phyloP scores from a whole-genome alignment of 2,888 invertebrate species.

The Thereva unica region DNA sequence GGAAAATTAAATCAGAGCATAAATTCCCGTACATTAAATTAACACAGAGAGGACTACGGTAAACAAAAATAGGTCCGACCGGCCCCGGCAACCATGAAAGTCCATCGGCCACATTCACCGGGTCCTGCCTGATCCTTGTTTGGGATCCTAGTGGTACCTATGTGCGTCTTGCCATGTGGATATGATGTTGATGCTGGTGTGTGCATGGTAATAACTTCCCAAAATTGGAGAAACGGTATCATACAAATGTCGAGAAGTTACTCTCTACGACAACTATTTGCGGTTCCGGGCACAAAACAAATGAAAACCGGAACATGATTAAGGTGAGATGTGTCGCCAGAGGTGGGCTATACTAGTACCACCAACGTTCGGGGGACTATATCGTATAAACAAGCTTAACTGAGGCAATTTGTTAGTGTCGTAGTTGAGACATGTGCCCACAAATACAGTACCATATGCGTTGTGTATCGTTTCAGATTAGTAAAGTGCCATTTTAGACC shows the following conservation, averaged over 20 bases:
- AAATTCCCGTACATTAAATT: slow-evolving; percentile 32
- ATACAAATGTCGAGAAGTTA: slow-evolving; percentile 20
- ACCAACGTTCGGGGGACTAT: slow-evolving; percentile 18
- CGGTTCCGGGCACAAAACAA: slow-evolving; percentile 19
- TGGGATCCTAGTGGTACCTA: too few species aligned
- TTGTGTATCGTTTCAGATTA: too few species aligned
- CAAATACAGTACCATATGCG: slow-evolving; percentile 26
- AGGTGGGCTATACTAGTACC: slow-evolving; percentile 1
- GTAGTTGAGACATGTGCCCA: slow-evolving; percentile 20
- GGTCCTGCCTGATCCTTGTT: too few species aligned
- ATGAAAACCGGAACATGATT: slow-evolving; percentile 32
- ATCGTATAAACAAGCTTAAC: neutral
- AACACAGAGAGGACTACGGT: slow-evolving; percentile 7
- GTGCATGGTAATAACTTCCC: slow-evolving; percentile 27
- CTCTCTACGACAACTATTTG: slow-evolving; percentile 22
- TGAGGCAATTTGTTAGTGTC: slow-evolving; percentile 19
- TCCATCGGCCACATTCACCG: too few species aligned
- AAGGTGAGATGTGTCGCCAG: slow-evolving; percentile 23
- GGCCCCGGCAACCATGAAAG: too few species aligned
- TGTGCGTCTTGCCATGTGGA: too few species aligned
- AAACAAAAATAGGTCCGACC: slow-evolving; percentile 17
- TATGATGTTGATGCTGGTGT: neutral
- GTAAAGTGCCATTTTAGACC: too few species aligned
- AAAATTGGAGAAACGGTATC: slow-evolving; percentile 31
- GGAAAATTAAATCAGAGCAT: slow-evolving; percentile 33